Evolutionary conservation across 2,888 invertebrate genomes (phyloP), one percentile per base, ranked within the genome.

Genomic region (Cylloceria caligata): DNA sequence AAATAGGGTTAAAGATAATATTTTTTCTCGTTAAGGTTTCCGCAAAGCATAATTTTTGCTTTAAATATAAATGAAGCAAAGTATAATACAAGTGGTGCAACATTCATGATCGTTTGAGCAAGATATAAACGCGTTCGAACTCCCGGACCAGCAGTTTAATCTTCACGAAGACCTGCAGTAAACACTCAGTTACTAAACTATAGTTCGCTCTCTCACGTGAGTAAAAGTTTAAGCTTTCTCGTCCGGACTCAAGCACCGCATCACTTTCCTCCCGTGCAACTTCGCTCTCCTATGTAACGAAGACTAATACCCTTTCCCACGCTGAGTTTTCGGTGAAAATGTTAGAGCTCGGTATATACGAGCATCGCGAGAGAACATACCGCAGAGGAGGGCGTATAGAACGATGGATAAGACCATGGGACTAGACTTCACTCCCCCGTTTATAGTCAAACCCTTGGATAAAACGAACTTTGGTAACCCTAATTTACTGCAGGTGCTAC

Each of bases 401-500:
- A 71, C 65, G 60, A 81, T 72, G 69, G 75, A 30, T 45, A 76
- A 34, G 75, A 69, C 72, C 62, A 30, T 11, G 2, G 65, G 34
- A 72, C 49, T 73, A 62, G 39, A 57, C 78, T 52, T 73, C 21
- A 74, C 68, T 60, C 76, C 34, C 49, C 64, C 83, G 83, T 81
- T 86, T 74, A 79, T 80, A 62, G 72, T 74, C 42, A 30, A 62
- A 71, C 57, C 65, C 24, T 74, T 64, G 72, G 83, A 84, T 83
- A 86, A 88, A 88, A 86, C 74, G 83, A 85, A 88, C 84, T 88
- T 88, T 85, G 84, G 81, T 86, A 85, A 85, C 84, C 85, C 86
- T 88, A 89, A 89, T 89, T 89, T 87, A 89, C 86, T 86, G 86
- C 89, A 88, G 86, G 85, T 87, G 88, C 86, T 87, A 85, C 86